Percentiles rank a stretch among this genome's conserved stretches.
phyloP scores from a whole-genome alignment of 1,140 invertebrate species.

The Nasonia vitripennis region DNA sequence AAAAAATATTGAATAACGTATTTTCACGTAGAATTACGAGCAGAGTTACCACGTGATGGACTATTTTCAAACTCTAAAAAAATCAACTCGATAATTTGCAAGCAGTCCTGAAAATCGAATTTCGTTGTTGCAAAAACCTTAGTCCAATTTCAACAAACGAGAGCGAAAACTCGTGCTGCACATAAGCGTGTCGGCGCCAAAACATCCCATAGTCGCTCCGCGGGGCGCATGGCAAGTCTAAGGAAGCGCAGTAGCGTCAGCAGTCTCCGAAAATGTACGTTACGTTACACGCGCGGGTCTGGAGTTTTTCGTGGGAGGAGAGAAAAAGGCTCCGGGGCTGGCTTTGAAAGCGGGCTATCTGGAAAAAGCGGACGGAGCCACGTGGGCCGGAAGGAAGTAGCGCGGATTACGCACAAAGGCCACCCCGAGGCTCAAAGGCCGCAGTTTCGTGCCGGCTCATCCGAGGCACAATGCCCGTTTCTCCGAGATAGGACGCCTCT shows the following conservation, averaged over 20 bases:
- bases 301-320: not conserved
- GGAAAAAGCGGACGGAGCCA: not conserved
- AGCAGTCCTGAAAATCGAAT: too few relatives aligned
- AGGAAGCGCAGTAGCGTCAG: slow-evolving; percentile 38
- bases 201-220: slow-evolving; percentile 21
- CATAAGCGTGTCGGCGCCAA: slow-evolving; percentile 28
- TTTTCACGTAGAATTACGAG: too few relatives aligned
- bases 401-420: slow-evolving; percentile 61
- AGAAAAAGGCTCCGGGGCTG: slow-evolving; percentile 17
- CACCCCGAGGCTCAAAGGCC: slow-evolving; percentile 29
- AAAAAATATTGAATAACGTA: too few relatives aligned
- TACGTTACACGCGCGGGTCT: not conserved
- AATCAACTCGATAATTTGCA: too few relatives aligned
- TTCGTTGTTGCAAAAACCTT: not conserved
- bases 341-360: slow-evolving; percentile 10
- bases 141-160: not conserved
- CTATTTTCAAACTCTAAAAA: too few relatives aligned
- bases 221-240: not conserved
- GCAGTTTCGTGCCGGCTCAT: not conserved
- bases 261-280: not conserved
- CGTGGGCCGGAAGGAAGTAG: slow-evolving; percentile 64
- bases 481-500: slow-evolving; percentile 21
- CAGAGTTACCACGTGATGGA: too few relatives aligned
- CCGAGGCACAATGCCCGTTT: slow-evolving; percentile 14
- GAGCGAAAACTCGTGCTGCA: not conserved